phyloP scores from a whole-genome alignment of 2,113 vertebrate genomes.

The Jacana jacana region DNA sequence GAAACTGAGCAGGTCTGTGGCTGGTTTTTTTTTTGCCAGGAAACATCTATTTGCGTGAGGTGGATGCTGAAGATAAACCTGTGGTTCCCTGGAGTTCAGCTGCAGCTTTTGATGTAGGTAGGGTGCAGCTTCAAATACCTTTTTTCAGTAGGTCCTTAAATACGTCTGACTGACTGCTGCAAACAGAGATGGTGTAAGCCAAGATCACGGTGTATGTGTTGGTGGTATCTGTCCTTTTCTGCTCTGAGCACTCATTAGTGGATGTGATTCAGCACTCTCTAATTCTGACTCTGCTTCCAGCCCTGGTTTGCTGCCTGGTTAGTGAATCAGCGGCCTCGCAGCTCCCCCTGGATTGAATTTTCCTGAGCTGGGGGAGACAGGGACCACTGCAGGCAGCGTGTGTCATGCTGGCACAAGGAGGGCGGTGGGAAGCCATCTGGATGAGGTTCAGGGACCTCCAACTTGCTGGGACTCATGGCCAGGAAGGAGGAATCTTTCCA shows the following conservation, averaged over 20 bases:
- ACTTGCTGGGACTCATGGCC: accelerated
- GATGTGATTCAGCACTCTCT: background rate
- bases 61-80: background rate
- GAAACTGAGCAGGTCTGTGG: background rate
- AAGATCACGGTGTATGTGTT: background rate
- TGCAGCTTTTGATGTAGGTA: background rate
- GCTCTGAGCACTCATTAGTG: background rate
- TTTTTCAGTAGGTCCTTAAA: background rate
- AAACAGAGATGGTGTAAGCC: background rate
- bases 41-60: background rate
- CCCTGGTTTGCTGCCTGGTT: background rate
- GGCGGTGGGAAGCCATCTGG: accelerated
- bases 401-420: background rate
- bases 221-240: background rate
- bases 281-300: background rate
- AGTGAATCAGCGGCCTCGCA: background rate
- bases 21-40: background rate
- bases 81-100: background rate
- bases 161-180: background rate
- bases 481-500: background rate
- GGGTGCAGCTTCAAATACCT: background rate
- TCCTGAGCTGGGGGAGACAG: background rate
- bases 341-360: background rate
- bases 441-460: background rate
- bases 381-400: background rate